Conservation (phyloP, 2,113 vertebrate genomes). For the Nycticebus coucang region DNA sequence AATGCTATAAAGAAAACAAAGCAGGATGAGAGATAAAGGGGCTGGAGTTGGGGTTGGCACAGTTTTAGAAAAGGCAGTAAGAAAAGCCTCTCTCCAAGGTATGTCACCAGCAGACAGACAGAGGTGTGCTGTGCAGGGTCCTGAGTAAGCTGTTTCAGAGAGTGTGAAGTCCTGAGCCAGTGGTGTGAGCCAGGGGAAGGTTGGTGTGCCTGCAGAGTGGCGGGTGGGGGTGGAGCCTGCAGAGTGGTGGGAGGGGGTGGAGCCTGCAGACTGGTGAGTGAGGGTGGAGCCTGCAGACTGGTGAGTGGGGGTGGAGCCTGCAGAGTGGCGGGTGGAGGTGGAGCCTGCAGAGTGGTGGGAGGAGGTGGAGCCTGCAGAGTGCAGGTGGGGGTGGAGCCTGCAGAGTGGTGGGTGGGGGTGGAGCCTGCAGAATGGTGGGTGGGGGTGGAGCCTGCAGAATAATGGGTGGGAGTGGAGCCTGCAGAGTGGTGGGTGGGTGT, state of each 20-base stretch:
- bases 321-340: too few species aligned
- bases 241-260: too few species aligned
- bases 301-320: fast-evolving
- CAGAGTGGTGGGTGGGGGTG: too few species aligned
- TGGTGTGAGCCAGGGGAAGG: background rate
- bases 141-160: background rate
- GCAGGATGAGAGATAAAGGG: background rate
- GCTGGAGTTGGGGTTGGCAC: background rate
- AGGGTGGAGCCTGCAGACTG: too few species aligned
- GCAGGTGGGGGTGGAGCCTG: too few species aligned
- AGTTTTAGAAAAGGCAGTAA: background rate
- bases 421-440: too few species aligned
- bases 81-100: background rate
- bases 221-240: too few species aligned
- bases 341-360: too few species aligned
- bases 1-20: background rate
- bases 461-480: background rate
- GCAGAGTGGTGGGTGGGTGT: too few species aligned
- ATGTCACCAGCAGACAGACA: background rate
- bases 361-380: too few species aligned
- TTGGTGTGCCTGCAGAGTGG: background rate
- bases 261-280: too few species aligned
- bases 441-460: too few species aligned
- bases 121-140: background rate
- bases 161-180: background rate